Conservation (phyloP, 2,797 vertebrate species). For the Eulemur albifrons region DNA sequence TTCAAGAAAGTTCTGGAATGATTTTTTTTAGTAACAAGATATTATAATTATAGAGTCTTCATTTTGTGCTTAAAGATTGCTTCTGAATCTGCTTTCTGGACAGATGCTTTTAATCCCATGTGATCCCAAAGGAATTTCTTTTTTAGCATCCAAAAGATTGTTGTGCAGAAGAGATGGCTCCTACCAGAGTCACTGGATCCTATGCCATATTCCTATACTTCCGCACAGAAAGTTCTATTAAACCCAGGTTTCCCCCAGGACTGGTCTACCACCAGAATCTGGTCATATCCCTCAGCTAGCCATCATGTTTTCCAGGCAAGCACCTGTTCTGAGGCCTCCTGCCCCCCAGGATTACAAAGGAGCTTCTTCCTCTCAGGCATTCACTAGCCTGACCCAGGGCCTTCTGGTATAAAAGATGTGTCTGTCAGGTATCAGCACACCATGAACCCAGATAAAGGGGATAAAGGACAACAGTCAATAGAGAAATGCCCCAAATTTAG, state of each 20-base stretch:
- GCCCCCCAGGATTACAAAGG: neutral
- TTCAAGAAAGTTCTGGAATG: slow-evolving; percentile 57
- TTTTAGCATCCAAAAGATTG: neutral
- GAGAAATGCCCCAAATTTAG: neutral
- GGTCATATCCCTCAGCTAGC: neutral
- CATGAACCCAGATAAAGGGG: neutral
- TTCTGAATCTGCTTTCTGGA: slow-evolving; percentile 46
- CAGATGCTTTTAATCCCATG: neutral
- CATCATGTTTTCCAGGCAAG: neutral
- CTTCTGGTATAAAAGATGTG: neutral
- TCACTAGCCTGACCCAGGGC: neutral
- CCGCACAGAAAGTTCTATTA: neutral
- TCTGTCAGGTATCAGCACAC: neutral
- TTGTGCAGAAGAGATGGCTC: neutral
- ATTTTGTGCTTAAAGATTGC: slow-evolving; percentile 8
- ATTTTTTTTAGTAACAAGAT: slow-evolving; percentile 46
- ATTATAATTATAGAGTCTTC: slow-evolving; percentile 32
- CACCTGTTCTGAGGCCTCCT: neutral
- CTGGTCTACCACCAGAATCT: neutral
- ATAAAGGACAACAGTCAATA: neutral
- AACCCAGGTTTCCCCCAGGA: neutral
- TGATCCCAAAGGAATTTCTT: neutral
- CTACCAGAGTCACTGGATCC: neutral
- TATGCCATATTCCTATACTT: neutral
- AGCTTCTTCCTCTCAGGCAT: neutral